Percentiles rank a stretch among this genome's conserved stretches.
Evolutionary conservation across 2,888 invertebrate species (phyloP).

Genomic region (Zaprionus obscuricornis): DNA sequence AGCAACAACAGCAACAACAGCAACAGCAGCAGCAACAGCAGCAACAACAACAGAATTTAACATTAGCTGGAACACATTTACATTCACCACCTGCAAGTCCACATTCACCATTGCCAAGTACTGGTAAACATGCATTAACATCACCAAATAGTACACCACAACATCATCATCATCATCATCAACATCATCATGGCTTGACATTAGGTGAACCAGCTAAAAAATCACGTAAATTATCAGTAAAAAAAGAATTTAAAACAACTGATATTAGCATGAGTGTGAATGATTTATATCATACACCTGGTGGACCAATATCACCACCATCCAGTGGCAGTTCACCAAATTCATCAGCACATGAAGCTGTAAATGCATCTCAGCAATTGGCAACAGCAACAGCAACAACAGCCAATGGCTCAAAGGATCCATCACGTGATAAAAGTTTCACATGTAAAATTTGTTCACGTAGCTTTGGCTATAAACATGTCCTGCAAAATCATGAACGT

Average conservation of each 20-base stretch:
- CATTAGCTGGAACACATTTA: conserved; percentile 65
- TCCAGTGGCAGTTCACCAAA: conserved; percentile 85
- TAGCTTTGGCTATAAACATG: conserved; percentile 97
- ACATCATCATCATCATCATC: conserved; percentile 33
- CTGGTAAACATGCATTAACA: conserved; percentile 61
- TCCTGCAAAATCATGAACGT: conserved; percentile 96
- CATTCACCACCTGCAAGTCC: conserved; percentile 82
- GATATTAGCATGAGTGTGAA: conserved; percentile 79
- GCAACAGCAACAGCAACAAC: conserved; percentile 11
- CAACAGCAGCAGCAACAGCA: conserved; percentile 40
- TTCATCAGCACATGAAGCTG: conserved; percentile 76
- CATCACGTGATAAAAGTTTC: conserved; percentile 91
- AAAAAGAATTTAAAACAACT: conserved; percentile 81
- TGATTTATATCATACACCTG: conserved; percentile 76
- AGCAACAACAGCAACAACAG: conserved; percentile 59
- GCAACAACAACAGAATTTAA: too few relatives aligned
- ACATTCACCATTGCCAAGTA: conserved; percentile 73
- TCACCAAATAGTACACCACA: conserved; percentile 71
- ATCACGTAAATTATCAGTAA: conserved; percentile 79
- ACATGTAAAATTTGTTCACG: conserved; percentile 94
- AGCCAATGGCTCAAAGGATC: conserved; percentile 81
- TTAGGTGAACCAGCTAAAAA: conserved; percentile 79
- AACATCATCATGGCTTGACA: conserved; percentile 15
- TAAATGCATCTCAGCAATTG: neutral
- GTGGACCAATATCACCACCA: conserved; percentile 85